These are phyloP conservation scores for Polymixis flavicincta DNA, from an alignment of 2,888 invertebrate genomes.

Conservation along the genomic window DNA sequence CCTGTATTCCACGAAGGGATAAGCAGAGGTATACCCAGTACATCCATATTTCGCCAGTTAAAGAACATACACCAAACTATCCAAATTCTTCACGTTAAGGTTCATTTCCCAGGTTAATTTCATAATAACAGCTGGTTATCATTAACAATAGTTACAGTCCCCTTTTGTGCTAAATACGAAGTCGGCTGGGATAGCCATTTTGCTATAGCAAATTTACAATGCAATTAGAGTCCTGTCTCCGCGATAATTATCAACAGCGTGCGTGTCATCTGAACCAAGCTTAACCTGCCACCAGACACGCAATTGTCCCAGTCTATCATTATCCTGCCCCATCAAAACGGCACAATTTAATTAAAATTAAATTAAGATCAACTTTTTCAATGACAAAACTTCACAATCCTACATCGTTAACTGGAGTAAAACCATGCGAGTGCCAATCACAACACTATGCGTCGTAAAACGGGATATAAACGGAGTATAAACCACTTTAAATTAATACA, in stretches of 20 bases:
- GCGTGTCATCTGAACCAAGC: not conserved
- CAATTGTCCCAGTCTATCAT: slow-evolving; percentile 12
- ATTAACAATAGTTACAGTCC: not conserved
- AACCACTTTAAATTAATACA: slow-evolving; percentile 78
- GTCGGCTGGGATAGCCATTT: not conserved
- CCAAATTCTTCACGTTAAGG: not conserved
- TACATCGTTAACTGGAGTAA: slow-evolving; percentile 60
- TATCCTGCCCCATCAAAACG: slow-evolving; percentile 15
- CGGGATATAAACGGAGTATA: slow-evolving; percentile 66
- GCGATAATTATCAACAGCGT: slow-evolving; percentile 13
- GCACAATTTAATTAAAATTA: slow-evolving; percentile 36
- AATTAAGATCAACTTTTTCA: slow-evolving; percentile 41
- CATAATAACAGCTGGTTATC: not conserved
- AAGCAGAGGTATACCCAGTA: too few species aligned
- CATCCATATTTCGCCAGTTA: not conserved
- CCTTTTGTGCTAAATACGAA: not conserved
- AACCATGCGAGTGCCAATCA: slow-evolving; percentile 75
- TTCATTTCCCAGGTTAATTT: not conserved
- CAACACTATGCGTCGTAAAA: slow-evolving; percentile 72
- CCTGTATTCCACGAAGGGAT: not conserved
- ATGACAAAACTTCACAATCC: slow-evolving; percentile 27
- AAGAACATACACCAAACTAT: not conserved
- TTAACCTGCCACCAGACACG: slow-evolving; percentile 3
- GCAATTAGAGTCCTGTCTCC: slow-evolving; percentile 14
- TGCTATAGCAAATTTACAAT: slow-evolving; percentile 3